Evolutionary conservation across 2,888 invertebrate species (phyloP), one percentile per base, ranked within the genome.

Genomic region (Elysia crispata): DNA sequence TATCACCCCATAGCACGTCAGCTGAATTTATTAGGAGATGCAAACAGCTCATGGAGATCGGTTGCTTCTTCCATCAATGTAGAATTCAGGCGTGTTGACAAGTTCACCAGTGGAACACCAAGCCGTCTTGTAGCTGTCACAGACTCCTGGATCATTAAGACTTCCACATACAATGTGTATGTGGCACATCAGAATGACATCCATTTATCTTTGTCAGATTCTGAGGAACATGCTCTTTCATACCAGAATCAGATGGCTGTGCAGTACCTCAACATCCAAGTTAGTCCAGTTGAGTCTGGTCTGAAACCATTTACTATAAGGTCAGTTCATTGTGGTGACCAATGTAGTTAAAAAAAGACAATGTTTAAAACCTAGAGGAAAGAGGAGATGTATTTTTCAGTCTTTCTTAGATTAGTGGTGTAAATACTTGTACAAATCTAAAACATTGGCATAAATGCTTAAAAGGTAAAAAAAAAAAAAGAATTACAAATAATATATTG

Each of bases 111-210:
- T 20, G 91, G 91, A 60, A 76, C 85, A n/a, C 86, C 83, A 25
- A 90, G 91, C 8, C 82, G 89, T 18, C 85, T 91, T 54, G 85
- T 92, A 3, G 88, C 91, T 77, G 92, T 92, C 54, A 97, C 97
- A 0, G 95, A 96, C 89, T 96, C 95, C 82, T 98, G 97, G 97
- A 94, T 98, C 31, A 94, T 98, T 73, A 96, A 97, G 92, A 94
- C 96, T 0, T 94, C 95, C 0, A 95, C 96, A 62, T 96, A 97
- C 87, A 94, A 93, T 83, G 92, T 97, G 0, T 93, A 95, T 87
- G 92, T 96, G 72, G 95, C 96, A 0, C 95, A 96, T 90, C 97
- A 97, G 91, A 89, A 86, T 82, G 96, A 97, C 91, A 95, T 96
- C 28, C 93, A 94, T 0, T 93, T 97, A 20, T 94, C 95, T 54